phyloP scores from a whole-genome alignment of 1,140 invertebrate genomes.

The Pentalonia nigronervosa region DNA sequence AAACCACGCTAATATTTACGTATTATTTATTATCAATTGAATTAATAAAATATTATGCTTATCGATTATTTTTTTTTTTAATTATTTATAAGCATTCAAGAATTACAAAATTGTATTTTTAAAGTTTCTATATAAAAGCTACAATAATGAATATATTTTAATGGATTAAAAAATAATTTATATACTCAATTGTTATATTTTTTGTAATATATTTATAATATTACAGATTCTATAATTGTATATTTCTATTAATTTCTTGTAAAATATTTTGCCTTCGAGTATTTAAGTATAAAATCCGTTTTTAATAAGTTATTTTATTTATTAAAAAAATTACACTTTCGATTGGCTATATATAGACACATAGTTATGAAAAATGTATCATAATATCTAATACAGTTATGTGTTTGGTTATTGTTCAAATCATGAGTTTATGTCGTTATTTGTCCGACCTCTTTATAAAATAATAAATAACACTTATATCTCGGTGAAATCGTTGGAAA shows the following conservation, averaged over 20 bases:
- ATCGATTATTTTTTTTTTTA: background rate
- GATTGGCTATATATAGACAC: background rate
- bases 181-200: background rate
- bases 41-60: background rate
- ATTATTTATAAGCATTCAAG: background rate
- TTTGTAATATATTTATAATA: background rate
- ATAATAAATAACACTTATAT: background rate
- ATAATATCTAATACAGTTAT: background rate
- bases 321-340: constrained; percentile 1
- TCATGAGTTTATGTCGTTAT: background rate
- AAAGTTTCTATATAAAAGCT: background rate
- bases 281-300: background rate
- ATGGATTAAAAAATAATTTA: background rate
- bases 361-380: constrained; percentile 15
- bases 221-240: background rate
- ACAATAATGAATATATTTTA: no score
- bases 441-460: background rate
- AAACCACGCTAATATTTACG: no score
- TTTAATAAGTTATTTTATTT: background rate
- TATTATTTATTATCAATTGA: no score
- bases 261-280: background rate
- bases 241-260: background rate
- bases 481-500: background rate
- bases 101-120: background rate
- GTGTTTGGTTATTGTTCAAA: background rate